Evolutionary conservation across 1,140 invertebrate species (phyloP).

Genomic region (Galleria mellonella): DNA sequence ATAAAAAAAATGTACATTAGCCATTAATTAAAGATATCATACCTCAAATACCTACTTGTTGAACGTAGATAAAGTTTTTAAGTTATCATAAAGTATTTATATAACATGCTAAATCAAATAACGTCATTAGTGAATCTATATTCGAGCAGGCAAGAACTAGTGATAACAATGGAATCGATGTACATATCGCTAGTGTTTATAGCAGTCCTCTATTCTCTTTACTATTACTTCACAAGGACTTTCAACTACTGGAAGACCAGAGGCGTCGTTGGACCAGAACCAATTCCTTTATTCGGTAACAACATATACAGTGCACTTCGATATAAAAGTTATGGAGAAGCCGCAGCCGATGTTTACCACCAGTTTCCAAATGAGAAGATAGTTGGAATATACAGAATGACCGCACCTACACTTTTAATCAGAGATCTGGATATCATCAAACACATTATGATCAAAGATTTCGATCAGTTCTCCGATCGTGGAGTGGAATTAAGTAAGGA

Average conservation of each 20-base stretch:
- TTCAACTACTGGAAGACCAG: slow-evolving; percentile 11
- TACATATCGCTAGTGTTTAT: neutral
- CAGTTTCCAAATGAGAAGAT: slow-evolving; percentile 11
- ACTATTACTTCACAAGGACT: slow-evolving; percentile 9
- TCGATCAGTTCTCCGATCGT: slow-evolving; percentile 66
- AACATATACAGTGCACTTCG: neutral
- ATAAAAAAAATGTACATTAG: too few species aligned
- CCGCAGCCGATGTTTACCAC: slow-evolving; percentile 5
- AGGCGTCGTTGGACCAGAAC: slow-evolving; percentile 9
- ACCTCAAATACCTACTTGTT: too few species aligned
- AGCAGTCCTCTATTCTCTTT: neutral
- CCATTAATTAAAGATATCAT: too few species aligned
- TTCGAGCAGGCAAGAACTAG: too few species aligned
- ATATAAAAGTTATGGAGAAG: neutral
- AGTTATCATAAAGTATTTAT: too few species aligned
- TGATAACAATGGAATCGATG: too few species aligned
- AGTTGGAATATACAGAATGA: slow-evolving; percentile 25
- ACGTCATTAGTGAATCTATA: too few species aligned
- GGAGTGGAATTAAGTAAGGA: slow-evolving; percentile 58
- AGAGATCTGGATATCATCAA: slow-evolving; percentile 76
- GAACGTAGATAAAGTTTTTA: too few species aligned
- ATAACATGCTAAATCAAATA: too few species aligned
- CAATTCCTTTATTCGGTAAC: slow-evolving; percentile 8
- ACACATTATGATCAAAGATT: slow-evolving; percentile 75
- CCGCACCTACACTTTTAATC: slow-evolving; percentile 58